phyloP scores from a whole-genome alignment of 1,140 invertebrate genomes.

The Epicauta chinensis region DNA sequence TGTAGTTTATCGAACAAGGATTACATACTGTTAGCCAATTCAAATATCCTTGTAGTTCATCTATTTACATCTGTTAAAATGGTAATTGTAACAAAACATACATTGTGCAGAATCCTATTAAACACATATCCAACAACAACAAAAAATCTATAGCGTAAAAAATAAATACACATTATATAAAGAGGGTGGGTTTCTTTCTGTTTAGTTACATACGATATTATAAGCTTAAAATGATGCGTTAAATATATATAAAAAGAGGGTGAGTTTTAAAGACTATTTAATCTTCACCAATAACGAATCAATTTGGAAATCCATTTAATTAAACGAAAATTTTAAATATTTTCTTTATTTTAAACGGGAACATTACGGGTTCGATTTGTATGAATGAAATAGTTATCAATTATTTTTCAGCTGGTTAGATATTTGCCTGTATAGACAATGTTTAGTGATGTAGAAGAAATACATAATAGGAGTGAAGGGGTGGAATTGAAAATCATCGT shows the following conservation, averaged over 20 bases:
- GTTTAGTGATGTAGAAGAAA: too few species aligned
- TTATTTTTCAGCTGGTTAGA: too few species aligned
- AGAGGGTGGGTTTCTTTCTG: slow-evolving; percentile 4
- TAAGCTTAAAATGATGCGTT: slow-evolving; percentile 13
- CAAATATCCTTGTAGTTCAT: neutral
- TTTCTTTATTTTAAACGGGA: too few species aligned
- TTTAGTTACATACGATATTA: slow-evolving; percentile 15
- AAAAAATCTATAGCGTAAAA: too few species aligned
- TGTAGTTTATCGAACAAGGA: too few species aligned
- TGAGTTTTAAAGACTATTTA: slow-evolving; percentile 10
- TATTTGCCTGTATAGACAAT: too few species aligned
- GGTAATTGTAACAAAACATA: slow-evolving; percentile 21
- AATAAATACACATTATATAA: slow-evolving; percentile 3
- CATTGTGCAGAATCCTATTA: slow-evolving; percentile 13
- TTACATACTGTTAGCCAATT: too few species aligned
- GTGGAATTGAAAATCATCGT: too few species aligned
- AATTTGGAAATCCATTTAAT: neutral
- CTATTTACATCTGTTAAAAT: slow-evolving; percentile 18
- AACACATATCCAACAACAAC: slow-evolving; percentile 1
- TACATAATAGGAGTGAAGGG: too few species aligned
- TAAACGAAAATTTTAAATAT: too few species aligned
- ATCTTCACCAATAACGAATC: slow-evolving; percentile 2
- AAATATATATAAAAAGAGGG: slow-evolving; percentile 12
- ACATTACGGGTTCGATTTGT: too few species aligned
- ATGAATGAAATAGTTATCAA: too few species aligned